Percentiles rank a stretch among this genome's conserved stretches.
phyloP scores from a whole-genome alignment of 2,797 vertebrate species.

The Coregonus suidteri region DNA sequence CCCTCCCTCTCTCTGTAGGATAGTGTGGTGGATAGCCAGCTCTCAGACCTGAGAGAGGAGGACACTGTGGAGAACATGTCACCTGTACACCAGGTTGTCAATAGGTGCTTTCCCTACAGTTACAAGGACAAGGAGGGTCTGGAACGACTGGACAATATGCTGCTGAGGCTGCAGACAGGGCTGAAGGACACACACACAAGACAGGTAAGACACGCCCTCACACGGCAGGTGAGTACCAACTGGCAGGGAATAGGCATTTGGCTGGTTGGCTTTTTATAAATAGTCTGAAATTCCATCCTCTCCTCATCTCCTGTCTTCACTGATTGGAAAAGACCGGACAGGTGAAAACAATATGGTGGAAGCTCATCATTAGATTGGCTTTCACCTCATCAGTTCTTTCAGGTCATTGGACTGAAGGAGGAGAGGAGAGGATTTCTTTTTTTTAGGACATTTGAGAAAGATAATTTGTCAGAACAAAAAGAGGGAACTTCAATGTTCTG shows the following conservation, averaged over 20 bases:
- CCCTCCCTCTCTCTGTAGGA: constrained; percentile 57
- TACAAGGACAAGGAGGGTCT: constrained; percentile 39
- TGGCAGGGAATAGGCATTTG: neutral
- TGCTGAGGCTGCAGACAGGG: constrained; percentile 50
- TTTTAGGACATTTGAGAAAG: no score
- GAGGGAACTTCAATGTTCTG: neutral
- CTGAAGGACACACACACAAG: constrained; percentile 16
- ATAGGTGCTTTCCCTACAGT: constrained; percentile 37
- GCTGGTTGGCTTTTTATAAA: no score
- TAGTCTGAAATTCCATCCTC: no score
- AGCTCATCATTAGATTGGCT: no score
- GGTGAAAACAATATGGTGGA: no score
- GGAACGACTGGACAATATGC: constrained; percentile 51
- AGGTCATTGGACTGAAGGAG: no score
- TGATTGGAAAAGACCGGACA: no score
- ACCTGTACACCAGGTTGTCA: constrained; percentile 14
- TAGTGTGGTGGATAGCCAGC: constrained; percentile 71
- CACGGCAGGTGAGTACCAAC: no score
- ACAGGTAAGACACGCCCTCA: neutral
- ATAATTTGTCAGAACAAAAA: neutral
- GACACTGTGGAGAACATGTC: constrained; percentile 1
- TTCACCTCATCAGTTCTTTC: no score
- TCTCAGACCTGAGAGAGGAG: constrained; percentile 33
- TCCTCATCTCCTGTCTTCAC: no score
- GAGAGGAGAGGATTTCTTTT: no score